phyloP scores from a whole-genome alignment of 2,113 vertebrate species.

The Coptodon rendalli region DNA sequence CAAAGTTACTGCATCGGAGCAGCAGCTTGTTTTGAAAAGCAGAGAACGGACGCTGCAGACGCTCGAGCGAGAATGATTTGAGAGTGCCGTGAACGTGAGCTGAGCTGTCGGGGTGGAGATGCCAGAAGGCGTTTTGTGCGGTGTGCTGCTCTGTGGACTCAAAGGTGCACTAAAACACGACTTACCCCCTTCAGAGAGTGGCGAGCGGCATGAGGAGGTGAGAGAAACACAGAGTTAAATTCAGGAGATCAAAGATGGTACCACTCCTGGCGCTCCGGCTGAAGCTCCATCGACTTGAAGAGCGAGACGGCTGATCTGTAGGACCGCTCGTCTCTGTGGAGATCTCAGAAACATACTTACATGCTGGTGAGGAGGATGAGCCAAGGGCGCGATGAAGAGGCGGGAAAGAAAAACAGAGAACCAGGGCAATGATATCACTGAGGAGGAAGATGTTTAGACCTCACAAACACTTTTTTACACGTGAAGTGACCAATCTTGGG shows the following conservation, averaged over 20 bases:
- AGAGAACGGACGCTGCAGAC: not conserved
- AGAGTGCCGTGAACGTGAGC: not conserved
- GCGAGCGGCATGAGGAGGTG: constrained; percentile 76
- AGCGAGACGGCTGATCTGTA: constrained; percentile 63
- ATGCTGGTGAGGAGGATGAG: not conserved
- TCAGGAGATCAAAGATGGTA: not conserved
- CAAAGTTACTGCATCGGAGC: not conserved
- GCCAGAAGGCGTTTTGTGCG: not conserved
- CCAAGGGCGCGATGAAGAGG: constrained; percentile 44
- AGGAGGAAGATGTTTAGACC: not conserved
- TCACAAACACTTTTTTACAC: not conserved
- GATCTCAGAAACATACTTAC: constrained; percentile 80
- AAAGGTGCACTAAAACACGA: constrained; percentile 74
- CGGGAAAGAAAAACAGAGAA: constrained; percentile 24
- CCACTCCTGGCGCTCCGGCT: not conserved
- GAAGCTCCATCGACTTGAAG: not conserved
- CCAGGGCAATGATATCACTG: not conserved
- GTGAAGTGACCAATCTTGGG: not conserved
- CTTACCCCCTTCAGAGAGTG: constrained; percentile 85
- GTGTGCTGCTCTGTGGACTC: constrained; percentile 11
- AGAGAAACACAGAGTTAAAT: not conserved
- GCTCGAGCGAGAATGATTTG: not conserved
- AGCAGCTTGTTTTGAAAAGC: not conserved
- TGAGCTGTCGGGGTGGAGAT: not conserved
- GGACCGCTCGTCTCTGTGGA: not conserved